phyloP scores from a whole-genome alignment of 1,140 invertebrate species.

The Campoletis sonorensis region DNA sequence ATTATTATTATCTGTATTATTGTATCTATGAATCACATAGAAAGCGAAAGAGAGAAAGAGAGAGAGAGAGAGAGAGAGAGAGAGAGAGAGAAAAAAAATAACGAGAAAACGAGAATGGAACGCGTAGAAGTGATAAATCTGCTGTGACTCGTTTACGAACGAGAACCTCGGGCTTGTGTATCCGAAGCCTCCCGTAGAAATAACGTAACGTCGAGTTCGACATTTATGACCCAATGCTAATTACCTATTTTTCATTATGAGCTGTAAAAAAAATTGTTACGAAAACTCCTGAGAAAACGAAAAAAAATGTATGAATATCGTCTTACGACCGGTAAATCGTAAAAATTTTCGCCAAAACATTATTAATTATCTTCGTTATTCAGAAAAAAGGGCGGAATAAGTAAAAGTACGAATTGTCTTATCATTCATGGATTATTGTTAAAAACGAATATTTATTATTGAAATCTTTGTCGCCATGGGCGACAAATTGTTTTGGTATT shows the following conservation, averaged over 20 bases:
- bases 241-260: constrained; percentile 35
- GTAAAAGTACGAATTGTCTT: neutral
- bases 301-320: neutral
- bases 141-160: constrained; percentile 39
- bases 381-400: neutral
- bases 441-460: neutral
- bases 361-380: constrained; percentile 1
- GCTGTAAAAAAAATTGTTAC: constrained; percentile 31
- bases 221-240: neutral
- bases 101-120: neutral
- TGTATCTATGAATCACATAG: neutral
- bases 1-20: no score
- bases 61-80: neutral
- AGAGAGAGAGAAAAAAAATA: constrained; percentile 1
- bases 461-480: constrained; percentile 1
- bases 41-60: neutral
- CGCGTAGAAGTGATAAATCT: constrained; percentile 23
- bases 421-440: neutral
- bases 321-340: neutral
- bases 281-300: neutral
- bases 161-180: constrained; percentile 32
- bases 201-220: neutral
- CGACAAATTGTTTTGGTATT: constrained; percentile 58
- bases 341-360: constrained; percentile 2
- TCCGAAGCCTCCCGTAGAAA: constrained; percentile 6